Base-by-base conservation (phyloP, 2,797 vertebrate species). In the Nannoperca australis region DNA sequence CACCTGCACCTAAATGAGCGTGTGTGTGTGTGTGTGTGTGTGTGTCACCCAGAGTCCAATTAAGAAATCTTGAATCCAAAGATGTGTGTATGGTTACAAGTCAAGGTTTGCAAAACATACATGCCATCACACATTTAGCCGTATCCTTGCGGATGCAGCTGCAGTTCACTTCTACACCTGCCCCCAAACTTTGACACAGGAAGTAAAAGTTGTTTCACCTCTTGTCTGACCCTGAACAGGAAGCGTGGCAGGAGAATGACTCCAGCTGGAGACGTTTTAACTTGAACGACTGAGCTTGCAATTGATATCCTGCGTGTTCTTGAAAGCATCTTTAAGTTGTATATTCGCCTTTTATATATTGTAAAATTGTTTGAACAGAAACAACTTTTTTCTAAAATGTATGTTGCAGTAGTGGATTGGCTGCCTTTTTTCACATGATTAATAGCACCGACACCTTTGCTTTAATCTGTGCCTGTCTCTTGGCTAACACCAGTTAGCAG, bases 81-180 rank as follows among this genome's bases (percentile, higher is more conserved):
- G 7, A 36, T 27, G 36, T 60, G 47, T 59, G 54, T 22, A 13
- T 8, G 53, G 50, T 38, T 44, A 49, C 17, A 55, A 30, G 44
- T 49, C 12, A 3, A 66, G 15, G 24, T 77, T 62, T 78, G 15
- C 59, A 65, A 86, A 77, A 77, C 67, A 82, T 7, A 18, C 49
- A 61, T 59, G 12, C 61, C 30, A 79, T 79, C 27, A 55, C n/a
- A 20, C 44, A 60, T 58, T 79, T 58, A 7, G 1, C 55, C 73
- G 58, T 27, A 82, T 90, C 89, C 85, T 88, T 1, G 56, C 81
- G 92, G 93, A 93, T 91, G 84, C 92, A 92, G 90, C 93, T 94
- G 91, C 75, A 42, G 38, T 44, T 51, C 60, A 69, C 62, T 86
- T 73, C 81, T 64, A 65, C 88, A 94, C 91, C 93, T 93, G 88